Evolutionary conservation across 2,888 invertebrate species (phyloP).

Genomic region (Eurois occulta): DNA sequence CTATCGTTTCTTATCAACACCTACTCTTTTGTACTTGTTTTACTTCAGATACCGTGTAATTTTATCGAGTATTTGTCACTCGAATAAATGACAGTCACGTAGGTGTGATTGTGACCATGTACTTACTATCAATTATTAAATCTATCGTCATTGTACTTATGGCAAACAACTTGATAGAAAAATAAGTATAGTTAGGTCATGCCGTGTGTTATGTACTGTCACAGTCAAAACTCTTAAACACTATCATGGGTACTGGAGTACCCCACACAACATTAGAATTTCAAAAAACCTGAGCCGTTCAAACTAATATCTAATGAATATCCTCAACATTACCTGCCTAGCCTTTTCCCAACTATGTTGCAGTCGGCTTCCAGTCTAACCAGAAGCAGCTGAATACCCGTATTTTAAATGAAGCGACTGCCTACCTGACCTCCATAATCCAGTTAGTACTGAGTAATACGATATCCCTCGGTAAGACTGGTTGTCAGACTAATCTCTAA

Average conservation of each 20-base stretch:
- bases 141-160: neutral
- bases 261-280: neutral
- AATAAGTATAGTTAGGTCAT: neutral
- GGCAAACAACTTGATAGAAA: neutral
- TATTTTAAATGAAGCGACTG: too few species aligned
- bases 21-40: neutral
- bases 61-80: neutral
- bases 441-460: too few species aligned
- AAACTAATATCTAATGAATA: neutral
- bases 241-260: neutral
- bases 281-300: neutral
- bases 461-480: too few species aligned
- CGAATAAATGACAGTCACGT: neutral
- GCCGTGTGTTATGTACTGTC: neutral
- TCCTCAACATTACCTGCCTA: too few species aligned
- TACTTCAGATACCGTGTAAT: neutral
- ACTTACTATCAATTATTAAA: neutral
- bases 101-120: neutral
- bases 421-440: too few species aligned
- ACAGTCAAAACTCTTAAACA: too few species aligned
- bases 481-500: too few species aligned
- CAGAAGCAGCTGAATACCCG: too few species aligned
- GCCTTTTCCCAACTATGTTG: too few species aligned
- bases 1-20: neutral
- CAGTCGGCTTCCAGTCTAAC: too few species aligned